Conservation (phyloP, 1,140 invertebrate species). For the Papilio polytes region DNA sequence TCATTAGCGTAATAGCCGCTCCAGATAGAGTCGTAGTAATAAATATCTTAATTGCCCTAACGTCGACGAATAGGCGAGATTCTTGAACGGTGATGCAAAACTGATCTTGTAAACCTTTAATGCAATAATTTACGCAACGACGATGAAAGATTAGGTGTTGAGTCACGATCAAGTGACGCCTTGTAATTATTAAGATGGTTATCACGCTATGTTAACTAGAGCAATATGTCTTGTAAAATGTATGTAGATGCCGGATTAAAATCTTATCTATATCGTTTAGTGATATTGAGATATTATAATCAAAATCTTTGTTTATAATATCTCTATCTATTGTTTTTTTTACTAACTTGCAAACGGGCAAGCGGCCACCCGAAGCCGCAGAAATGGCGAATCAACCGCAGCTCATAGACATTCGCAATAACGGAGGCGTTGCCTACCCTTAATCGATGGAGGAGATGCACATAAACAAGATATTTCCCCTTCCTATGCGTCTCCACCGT, state of each 20-base stretch:
- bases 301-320: too few species aligned
- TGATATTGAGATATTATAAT: background rate
- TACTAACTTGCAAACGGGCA: background rate
- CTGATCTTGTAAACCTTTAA: constrained; percentile 56
- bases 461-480: too few species aligned
- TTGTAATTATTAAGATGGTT: constrained; percentile 30
- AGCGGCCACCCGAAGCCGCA: too few species aligned
- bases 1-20: constrained; percentile 74
- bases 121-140: constrained; percentile 31
- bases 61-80: constrained; percentile 65
- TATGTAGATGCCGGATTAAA: background rate
- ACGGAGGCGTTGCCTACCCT: too few species aligned
- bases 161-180: constrained; percentile 22
- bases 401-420: too few species aligned
- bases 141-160: constrained; percentile 28
- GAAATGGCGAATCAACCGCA: too few species aligned
- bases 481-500: too few species aligned
- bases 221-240: constrained; percentile 12
- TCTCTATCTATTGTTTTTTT: too few species aligned
- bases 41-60: constrained; percentile 78
- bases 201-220: constrained; percentile 8
- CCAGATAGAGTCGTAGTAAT: constrained; percentile 74
- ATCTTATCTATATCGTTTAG: background rate
- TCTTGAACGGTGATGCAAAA: constrained; percentile 75
- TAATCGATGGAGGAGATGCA: too few species aligned